Evolutionary conservation across 2,113 vertebrate species (phyloP), one percentile per base, ranked within the genome.

Genomic region (Peromyscus californicus): DNA sequence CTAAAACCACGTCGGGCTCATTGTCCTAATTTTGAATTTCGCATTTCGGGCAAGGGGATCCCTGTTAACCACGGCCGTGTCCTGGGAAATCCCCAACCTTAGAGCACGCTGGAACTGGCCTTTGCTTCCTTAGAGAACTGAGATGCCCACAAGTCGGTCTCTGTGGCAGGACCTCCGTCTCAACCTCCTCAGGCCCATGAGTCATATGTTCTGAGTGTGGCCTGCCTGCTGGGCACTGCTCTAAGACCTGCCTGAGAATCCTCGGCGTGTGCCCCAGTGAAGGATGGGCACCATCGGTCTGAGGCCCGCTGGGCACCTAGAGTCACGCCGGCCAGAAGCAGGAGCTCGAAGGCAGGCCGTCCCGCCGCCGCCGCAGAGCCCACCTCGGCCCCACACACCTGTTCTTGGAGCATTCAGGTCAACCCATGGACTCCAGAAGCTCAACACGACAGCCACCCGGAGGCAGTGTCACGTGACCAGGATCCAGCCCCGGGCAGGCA

Each of bases 171-270:
- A n/a, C 92, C 57, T 36, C 17, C 33, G 39, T 63, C 8, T 5
- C 19, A 0, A 17, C 13, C 63, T 84, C 42, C 36, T 39, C 69
- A 7, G 59, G 2, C 12, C 17, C 6, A 8, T 70, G 65, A 79
- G 39, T 5, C 48, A 17, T n/a, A 31, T 0, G 2, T 29, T 2
- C 15, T 1, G 2, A 78, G 65, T 11, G 8, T 21, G 8, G 39
- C 36, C 19, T 4, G 7, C 0, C 5, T 7, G 12, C 51, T 33
- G 29, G 72, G 8, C 16, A 4, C 54, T 1, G 67, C 45, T 48
- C 36, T 24, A 24, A 69, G 76, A 57, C 36, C 63, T 4, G 2
- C 4, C 2, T 21, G 1, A 16, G 72, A 65, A 21, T 65, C 2
- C 8, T 22, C 19, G 0, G 19, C 57, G 59, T 69, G 0, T 2